Evolutionary conservation across 2,888 invertebrate species (phyloP).

Genomic region (Nymphalis c-album): DNA sequence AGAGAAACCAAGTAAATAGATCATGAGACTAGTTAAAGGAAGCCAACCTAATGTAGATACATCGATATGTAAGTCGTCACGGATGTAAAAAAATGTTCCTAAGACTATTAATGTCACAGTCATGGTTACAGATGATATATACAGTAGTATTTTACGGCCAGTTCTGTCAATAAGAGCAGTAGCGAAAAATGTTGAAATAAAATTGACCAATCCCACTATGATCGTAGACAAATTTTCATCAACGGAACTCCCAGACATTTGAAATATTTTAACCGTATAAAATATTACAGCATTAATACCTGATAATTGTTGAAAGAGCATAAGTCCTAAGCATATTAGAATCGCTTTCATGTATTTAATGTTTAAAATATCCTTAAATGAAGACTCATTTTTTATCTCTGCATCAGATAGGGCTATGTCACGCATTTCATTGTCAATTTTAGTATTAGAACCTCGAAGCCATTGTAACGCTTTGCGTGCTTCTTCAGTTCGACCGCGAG

Average conservation of each 20-base stretch:
- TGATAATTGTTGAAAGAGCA: slow-evolving; percentile 97
- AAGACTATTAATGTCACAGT: slow-evolving; percentile 86
- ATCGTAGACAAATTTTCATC: slow-evolving; percentile 90
- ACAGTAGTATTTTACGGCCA: slow-evolving; percentile 93
- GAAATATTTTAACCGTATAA: slow-evolving; percentile 94
- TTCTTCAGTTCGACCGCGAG: slow-evolving; percentile 87
- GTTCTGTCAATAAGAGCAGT: slow-evolving; percentile 92
- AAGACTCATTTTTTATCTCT: slow-evolving; percentile 84
- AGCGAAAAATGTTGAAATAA: slow-evolving; percentile 93
- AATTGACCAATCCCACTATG: slow-evolving; percentile 94
- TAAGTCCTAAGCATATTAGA: slow-evolving; percentile 90
- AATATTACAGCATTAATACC: slow-evolving; percentile 98
- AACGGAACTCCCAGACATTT: slow-evolving; percentile 90
- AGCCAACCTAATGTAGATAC: slow-evolving; percentile 86
- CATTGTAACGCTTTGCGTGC: slow-evolving; percentile 90
- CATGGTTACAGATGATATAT: slow-evolving; percentile 91
- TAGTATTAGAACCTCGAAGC: slow-evolving; percentile 90
- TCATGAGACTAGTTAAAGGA: slow-evolving; percentile 88
- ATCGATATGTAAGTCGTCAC: slow-evolving; percentile 67
- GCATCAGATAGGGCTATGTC: slow-evolving; percentile 87
- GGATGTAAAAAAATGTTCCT: slow-evolving; percentile 89
- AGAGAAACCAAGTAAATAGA: slow-evolving; percentile 93
- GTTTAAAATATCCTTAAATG: slow-evolving; percentile 84
- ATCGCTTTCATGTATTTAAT: slow-evolving; percentile 89
- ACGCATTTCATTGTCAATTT: slow-evolving; percentile 89